Evolutionary conservation across 2,113 vertebrate genomes (phyloP), one percentile per base, ranked within the genome.

Genomic region (Melanotaenia duboulayi): DNA sequence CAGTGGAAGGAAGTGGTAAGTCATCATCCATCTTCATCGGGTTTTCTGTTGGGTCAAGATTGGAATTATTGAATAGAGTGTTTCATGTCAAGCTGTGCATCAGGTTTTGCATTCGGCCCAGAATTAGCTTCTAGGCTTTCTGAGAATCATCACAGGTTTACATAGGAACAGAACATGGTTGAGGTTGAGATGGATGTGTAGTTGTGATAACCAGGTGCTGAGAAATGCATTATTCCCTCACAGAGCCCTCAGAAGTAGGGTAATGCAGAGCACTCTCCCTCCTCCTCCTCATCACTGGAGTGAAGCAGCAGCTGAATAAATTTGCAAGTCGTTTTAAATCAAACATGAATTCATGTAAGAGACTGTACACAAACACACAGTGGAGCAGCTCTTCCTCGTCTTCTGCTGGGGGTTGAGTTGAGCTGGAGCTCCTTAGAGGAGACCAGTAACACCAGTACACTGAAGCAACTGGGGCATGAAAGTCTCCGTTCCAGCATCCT

Each of bases 251-350:
- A 59, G 52, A 65, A 67, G 32, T 2, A 14, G 14, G 52, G 28
- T 5, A n/a, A 35, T 11, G 6, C 50, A 12, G 16, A 46, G 39
- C 11, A 19, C 49, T 40, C 14, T 37, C 42, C 60, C 63, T 23
- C 4, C 16, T 35, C n/a, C 51, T 64, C 37, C 35, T 67, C 2
- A 56, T 68, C 74, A 48, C 11, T 40, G 1, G 17, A 60, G 48
- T 28, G 82, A 58, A 66, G 80, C 76, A 74, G 82, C 66, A 54
- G 63, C 71, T 65, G 86, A 83, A 85, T 81, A 82, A 19, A 82
- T 81, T 69, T 71, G 74, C 71, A 83, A 49, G 46, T 74, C 11
- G 23, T 77, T 80, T 86, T 72, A 51, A 80, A 86, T 86, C 66
- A 80, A 80, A 86, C 75, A 82, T 81, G 65, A 71, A 80, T 79